phyloP scores from a whole-genome alignment of 1,140 invertebrate genomes.

The Lepidotrigona ventralis region DNA sequence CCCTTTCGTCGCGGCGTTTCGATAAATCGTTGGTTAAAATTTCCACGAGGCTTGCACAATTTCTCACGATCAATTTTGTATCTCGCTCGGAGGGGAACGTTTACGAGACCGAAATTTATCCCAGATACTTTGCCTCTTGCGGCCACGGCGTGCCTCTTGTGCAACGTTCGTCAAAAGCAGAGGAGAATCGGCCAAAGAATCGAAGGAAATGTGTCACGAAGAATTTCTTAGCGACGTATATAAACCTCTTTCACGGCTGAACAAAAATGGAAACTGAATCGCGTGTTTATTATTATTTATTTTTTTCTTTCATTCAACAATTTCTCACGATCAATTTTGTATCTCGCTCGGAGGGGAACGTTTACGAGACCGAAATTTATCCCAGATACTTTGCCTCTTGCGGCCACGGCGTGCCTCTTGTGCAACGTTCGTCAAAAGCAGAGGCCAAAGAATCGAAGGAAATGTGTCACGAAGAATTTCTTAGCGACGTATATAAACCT shows the following conservation, averaged over 20 bases:
- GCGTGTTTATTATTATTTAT: not conserved
- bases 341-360: not conserved
- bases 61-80: not conserved
- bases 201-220: not conserved
- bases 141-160: too few species aligned
- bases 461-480: slow-evolving; percentile 18
- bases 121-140: not conserved
- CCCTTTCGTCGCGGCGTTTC: not conserved
- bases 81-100: not conserved
- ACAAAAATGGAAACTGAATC: slow-evolving; percentile 34
- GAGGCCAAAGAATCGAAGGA: not conserved
- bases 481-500: not conserved
- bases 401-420: too few species aligned
- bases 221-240: not conserved
- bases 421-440: not conserved
- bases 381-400: not conserved
- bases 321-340: not conserved
- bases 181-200: not conserved
- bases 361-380: not conserved
- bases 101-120: not conserved
- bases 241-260: slow-evolving; percentile 2
- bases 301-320: slow-evolving; percentile 5
- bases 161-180: not conserved
- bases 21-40: not conserved
- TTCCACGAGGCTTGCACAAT: not conserved